Percentiles rank a stretch among this genome's conserved stretches.
These are phyloP conservation scores for Periophthalmus modestus DNA, from an alignment of 2,113 vertebrate species.

Conservation along the genomic window DNA sequence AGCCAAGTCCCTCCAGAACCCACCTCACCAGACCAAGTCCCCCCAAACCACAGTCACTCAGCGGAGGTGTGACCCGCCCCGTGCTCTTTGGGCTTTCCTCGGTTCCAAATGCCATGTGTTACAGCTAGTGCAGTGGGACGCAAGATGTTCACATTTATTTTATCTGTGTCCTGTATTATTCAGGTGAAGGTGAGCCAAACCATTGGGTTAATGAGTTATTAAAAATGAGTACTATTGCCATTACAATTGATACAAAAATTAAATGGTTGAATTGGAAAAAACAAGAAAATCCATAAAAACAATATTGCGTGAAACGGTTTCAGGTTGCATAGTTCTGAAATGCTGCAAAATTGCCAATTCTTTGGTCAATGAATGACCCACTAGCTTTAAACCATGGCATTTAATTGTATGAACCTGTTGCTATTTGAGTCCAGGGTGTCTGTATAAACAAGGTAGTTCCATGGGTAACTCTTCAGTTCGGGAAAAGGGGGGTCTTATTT, in stretches of 20 bases:
- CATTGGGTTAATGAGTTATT: too few species aligned
- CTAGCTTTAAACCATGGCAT: slow-evolving; percentile 41
- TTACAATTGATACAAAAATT: too few species aligned
- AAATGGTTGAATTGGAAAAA: background rate
- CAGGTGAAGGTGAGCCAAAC: too few species aligned
- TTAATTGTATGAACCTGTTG: slow-evolving; percentile 23
- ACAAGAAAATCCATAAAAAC: background rate
- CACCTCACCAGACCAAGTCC: slow-evolving; percentile 28
- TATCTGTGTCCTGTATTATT: too few species aligned
- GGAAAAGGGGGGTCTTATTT: slow-evolving; percentile 67
- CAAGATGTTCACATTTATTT: background rate
- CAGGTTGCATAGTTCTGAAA: background rate
- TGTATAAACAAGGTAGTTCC: slow-evolving; percentile 63
- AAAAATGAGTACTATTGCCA: too few species aligned
- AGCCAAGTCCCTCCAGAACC: slow-evolving; percentile 51
- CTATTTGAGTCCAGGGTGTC: slow-evolving; percentile 32
- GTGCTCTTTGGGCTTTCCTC: slow-evolving; percentile 34
- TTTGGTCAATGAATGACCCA: slow-evolving; percentile 32
- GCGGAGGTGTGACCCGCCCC: slow-evolving; percentile 45
- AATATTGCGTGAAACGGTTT: background rate
- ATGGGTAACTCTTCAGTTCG: slow-evolving; percentile 76
- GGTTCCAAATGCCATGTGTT: slow-evolving; percentile 30
- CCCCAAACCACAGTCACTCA: slow-evolving; percentile 42
- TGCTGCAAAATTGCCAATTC: background rate
- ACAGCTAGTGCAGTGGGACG: slow-evolving; percentile 50